Evolutionary conservation across 2,888 invertebrate species (phyloP).

Genomic region (Lochmaea crataegi): DNA sequence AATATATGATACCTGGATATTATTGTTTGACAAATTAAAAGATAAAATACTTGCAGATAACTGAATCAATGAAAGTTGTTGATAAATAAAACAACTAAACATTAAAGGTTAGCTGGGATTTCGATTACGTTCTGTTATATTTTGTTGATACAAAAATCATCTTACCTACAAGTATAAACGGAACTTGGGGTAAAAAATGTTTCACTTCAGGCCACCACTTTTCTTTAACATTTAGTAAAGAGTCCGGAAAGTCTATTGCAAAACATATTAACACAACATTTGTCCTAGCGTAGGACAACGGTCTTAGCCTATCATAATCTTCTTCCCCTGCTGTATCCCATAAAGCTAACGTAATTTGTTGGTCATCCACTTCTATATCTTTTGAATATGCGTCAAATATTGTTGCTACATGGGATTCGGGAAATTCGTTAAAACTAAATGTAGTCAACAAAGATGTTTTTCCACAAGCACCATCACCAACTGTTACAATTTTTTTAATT

Average conservation of each 20-base stretch:
- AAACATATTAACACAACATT: slow-evolving; percentile 75
- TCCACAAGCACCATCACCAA: slow-evolving; percentile 74
- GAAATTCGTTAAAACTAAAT: slow-evolving; percentile 72
- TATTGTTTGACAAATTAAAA: too few species aligned
- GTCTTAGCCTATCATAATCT: slow-evolving; percentile 70
- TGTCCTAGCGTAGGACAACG: slow-evolving; percentile 71
- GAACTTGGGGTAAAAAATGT: slow-evolving; percentile 73
- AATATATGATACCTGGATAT: too few species aligned
- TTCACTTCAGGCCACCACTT: slow-evolving; percentile 74
- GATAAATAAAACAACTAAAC: too few species aligned
- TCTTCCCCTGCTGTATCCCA: slow-evolving; percentile 72
- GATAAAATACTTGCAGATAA: too few species aligned
- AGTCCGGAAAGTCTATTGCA: slow-evolving; percentile 72
- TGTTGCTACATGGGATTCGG: slow-evolving; percentile 71
- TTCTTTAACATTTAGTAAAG: slow-evolving; percentile 71
- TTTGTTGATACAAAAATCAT: not conserved
- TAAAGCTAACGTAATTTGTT: slow-evolving; percentile 62
- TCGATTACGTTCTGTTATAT: too few species aligned
- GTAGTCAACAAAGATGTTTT: slow-evolving; percentile 74
- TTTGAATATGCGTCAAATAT: slow-evolving; percentile 52
- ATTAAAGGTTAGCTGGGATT: too few species aligned
- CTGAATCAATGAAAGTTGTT: too few species aligned
- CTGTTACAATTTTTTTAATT: slow-evolving; percentile 63
- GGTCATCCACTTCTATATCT: slow-evolving; percentile 68
- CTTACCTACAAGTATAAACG: slow-evolving; percentile 66